A percentile compares a stretch with the other conserved stretches of the same genome.
Conservation (phyloP, 2,113 vertebrate genomes). For the Notothenia coriiceps region DNA sequence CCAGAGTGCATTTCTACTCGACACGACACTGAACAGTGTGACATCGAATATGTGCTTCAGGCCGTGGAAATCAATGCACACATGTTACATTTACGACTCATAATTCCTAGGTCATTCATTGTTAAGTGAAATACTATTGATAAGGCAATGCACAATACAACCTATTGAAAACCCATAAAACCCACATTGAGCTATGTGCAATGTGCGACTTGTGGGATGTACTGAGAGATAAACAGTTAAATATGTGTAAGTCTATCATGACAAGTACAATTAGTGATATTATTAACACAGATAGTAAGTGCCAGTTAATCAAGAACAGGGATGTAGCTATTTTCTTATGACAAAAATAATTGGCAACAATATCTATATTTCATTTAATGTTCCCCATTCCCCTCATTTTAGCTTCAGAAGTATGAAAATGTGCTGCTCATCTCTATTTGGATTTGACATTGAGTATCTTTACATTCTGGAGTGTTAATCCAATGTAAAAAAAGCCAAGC, state of each 20-base stretch:
- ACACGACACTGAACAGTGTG: not conserved
- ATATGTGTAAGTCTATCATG: not conserved
- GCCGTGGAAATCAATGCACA: constrained; percentile 35
- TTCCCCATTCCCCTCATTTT: too few relatives aligned
- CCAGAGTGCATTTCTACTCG: not conserved
- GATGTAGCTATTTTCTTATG: not conserved
- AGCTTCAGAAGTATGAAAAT: not conserved
- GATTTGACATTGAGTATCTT: not conserved
- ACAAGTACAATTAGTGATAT: not conserved
- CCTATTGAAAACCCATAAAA: constrained; percentile 29
- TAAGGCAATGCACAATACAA: constrained; percentile 15
- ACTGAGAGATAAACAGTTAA: not conserved
- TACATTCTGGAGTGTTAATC: not conserved
- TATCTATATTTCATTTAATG: not conserved
- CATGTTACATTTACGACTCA: constrained; percentile 13
- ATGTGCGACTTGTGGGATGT: not conserved
- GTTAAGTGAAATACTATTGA: constrained; percentile 27
- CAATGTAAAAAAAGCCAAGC: not conserved
- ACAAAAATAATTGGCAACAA: not conserved
- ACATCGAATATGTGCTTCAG: not conserved
- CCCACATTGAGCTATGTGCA: not conserved
- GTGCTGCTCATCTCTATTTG: not conserved
- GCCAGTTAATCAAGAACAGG: not conserved
- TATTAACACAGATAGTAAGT: not conserved
- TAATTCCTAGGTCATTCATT: constrained; percentile 17